Evolutionary conservation across 2,888 invertebrate species (phyloP).

Genomic region (Auanema freiburgensis): DNA sequence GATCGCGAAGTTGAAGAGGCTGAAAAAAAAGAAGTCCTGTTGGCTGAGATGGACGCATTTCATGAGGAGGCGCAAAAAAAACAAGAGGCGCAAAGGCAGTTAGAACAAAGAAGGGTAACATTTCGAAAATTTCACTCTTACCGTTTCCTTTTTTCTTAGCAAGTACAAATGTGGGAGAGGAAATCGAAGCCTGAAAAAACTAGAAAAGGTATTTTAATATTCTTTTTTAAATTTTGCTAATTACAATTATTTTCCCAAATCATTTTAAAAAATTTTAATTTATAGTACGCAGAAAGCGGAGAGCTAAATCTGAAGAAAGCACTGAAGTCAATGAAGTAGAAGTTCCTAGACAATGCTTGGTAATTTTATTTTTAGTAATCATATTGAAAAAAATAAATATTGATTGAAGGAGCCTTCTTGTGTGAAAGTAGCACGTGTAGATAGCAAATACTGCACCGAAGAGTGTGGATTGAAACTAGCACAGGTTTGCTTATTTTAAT

Average conservation of each 20-base stretch:
- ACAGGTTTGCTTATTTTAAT: neutral
- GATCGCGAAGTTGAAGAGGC: slow-evolving; percentile 9
- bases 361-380: neutral
- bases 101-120: no score
- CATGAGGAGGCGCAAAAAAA: no score
- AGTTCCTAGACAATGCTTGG: slow-evolving; percentile 7
- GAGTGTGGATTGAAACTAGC: slow-evolving; percentile 30
- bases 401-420: slow-evolving; percentile 81
- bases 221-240: neutral
- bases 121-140: no score
- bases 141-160: no score
- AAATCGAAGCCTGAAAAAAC: no score
- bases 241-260: neutral
- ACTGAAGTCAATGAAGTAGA: neutral
- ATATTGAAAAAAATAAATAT: no score
- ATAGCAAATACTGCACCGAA: slow-evolving; percentile 40
- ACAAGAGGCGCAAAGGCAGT: no score
- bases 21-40: neutral
- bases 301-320: no score
- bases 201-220: slow-evolving; percentile 10
- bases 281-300: no score
- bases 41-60: no score
- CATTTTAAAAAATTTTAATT: no score
- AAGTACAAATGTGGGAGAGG: no score
- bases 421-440: slow-evolving; percentile 74